Base-by-base conservation (phyloP, 1,140 invertebrate species). In the Cydia amplana region DNA sequence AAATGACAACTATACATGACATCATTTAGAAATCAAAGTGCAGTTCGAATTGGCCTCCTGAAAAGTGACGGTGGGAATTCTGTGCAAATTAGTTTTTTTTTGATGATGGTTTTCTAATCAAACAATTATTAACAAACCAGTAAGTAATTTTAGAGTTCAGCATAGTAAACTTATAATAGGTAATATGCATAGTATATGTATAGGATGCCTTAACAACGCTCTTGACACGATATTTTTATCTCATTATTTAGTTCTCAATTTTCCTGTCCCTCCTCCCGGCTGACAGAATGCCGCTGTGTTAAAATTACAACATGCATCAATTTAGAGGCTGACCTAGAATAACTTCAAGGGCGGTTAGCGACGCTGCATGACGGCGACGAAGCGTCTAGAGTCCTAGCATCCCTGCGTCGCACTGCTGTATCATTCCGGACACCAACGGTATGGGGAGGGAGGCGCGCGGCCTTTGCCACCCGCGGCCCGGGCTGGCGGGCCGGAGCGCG, bases 401-500 rank as follows among this genome's bases (percentile, higher is more conserved):
- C 75, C 60, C 46, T 40, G 40, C 28, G 75, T 40, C 43, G 67
- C 72, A 76, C 77, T 78, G 79, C 77, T 80, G 79, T 81, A 76
- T 75, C 83, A 80, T 83, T 81, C 83, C 80, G 82, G 83, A 86
- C 55, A 23, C 86, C 82, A 82, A 82, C 75, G 79, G 78, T 64
- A 73, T 74, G 75, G 14, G 28, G 73, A 73, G 49, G 76, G 55
- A 64, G 72, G 64, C 67, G 40, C 64, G 74, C 78, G 80, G 80
- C 43, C 20, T 23, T 77, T 73, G 73, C 18, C 51, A 75, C 28
- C 76, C 60, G 46, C 78, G 65, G 73, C 46, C 72, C 60, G 77
- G 77, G 70, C 55, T 9, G 40, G 77, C 76, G 80, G 82, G 78
- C 49, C 16, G 49, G 43, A 16, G 18, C 55, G 25, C 25, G 28